A percentile compares a stretch with the other conserved stretches of the same genome.
phyloP scores from a whole-genome alignment of 2,888 invertebrate genomes.

The Meiosimyza platycephala region DNA sequence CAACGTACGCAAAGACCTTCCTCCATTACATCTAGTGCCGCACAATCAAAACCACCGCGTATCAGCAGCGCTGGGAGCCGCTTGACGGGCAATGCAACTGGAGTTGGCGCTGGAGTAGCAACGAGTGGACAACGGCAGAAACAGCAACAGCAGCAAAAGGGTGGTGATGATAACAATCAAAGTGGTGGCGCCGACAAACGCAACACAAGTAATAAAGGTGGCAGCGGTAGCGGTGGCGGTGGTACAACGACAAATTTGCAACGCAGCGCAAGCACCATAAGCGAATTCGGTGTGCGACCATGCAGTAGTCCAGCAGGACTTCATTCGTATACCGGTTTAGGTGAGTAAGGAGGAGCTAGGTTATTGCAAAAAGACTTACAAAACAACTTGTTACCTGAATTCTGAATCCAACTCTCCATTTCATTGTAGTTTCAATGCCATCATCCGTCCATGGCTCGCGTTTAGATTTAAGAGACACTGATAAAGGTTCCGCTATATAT shows the following conservation, averaged over 20 bases:
- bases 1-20: conserved; percentile 39
- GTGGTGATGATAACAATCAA: conserved; percentile 22
- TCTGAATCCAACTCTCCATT: background rate
- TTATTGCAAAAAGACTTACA: background rate
- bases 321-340: conserved; percentile 76
- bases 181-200: conserved; percentile 7
- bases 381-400: background rate
- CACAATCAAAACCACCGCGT: conserved; percentile 44
- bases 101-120: conserved; percentile 23
- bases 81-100: conserved; percentile 27
- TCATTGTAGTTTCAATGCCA: conserved; percentile 74
- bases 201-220: conserved; percentile 1
- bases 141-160: conserved; percentile 17
- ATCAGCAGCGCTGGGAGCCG: conserved; percentile 54
- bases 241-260: conserved; percentile 50
- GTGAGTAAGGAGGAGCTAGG: background rate
- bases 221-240: conserved; percentile 31
- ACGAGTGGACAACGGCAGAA: conserved; percentile 24
- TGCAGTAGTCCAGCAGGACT: conserved; percentile 84
- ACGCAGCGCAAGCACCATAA: conserved; percentile 66
- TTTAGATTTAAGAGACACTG: conserved; percentile 74
- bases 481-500: conserved; percentile 73
- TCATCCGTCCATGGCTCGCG: conserved; percentile 81
- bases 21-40: conserved; percentile 35
- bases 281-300: conserved; percentile 71